Evolutionary conservation across 2,888 invertebrate genomes (phyloP), one percentile per base, ranked within the genome.

Genomic region (Mythimna ferrago): DNA sequence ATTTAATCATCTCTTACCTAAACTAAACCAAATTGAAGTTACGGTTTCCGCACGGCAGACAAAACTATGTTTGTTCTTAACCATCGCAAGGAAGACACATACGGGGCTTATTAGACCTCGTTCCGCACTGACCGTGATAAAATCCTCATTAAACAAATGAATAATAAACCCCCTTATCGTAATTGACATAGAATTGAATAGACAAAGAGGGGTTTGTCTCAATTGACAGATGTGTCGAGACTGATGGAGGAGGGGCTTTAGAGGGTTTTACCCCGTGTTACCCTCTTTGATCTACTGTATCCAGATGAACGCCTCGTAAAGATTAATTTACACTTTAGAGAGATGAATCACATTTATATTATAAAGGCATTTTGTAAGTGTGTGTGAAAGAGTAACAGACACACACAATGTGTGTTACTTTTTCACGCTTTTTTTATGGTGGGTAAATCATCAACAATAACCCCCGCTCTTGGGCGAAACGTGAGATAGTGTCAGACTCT

Each of bases 211-310:
- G 32, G 53, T 63, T 48, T 19, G 26, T 63, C 44, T 54, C 38
- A 38, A 57, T 71, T 71, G 71, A 71, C 71, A 78, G 64, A 57
- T 35, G 56, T 71, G 62, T 77, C 62, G 44, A 38, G 44, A 35
- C 26, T 57, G 75, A 62, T 26, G 21, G 9, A 62, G 75, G 54
- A 56, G 32, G 16, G 14, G 38, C 65, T 58, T 32, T 9, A 32
- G 32, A 19, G 9, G 35, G 14, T 11, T 32, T 61, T 9, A 54
- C 26, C 14, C 38, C 6, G 1, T 6, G 10, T 44, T 62, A 68
- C 53, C n/a, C 38, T 14, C 38, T 76, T 76, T 53, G 65, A 57
- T 51, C 53, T 9, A 21, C 0, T 61, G 7, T 38, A 51, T 48
- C 56, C 38, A 63, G 57, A 66, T 71, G 35, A 57, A 58, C 71